These are phyloP conservation scores for Syrista parreyssii DNA, from an alignment of 2,888 invertebrate genomes.

Conservation along the genomic window DNA sequence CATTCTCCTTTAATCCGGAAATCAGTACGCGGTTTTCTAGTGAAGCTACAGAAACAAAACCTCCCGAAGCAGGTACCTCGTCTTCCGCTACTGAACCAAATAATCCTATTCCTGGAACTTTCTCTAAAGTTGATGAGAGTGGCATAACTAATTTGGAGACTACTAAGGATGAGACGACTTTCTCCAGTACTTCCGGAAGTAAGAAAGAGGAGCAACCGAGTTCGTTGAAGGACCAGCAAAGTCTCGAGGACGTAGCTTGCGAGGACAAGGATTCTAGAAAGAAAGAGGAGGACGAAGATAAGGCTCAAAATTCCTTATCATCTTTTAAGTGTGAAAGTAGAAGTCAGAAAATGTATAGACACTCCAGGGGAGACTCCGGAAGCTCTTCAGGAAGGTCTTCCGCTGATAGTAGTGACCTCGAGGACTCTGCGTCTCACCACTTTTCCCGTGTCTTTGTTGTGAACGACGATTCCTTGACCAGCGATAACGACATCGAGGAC, in stretches of 20 bases:
- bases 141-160: background rate
- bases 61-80: background rate
- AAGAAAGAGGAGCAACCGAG: background rate
- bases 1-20: background rate
- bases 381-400: conserved; percentile 63
- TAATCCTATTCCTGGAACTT: background rate
- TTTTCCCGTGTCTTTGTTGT: conserved; percentile 65
- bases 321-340: conserved; percentile 33
- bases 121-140: background rate
- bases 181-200: background rate
- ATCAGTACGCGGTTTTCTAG: background rate
- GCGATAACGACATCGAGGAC: conserved; percentile 60
- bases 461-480: conserved; percentile 60
- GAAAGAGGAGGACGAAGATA: conserved; percentile 16
- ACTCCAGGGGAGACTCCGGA: conserved; percentile 53
- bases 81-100: background rate
- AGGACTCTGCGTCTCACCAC: conserved; percentile 59
- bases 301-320: conserved; percentile 14
- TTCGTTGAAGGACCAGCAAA: background rate
- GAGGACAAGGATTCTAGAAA: background rate
- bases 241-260: background rate
- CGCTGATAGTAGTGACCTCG: conserved; percentile 62
- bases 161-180: background rate
- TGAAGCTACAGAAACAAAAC: background rate
- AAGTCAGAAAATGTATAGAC: conserved; percentile 49